These are phyloP conservation scores for Semnornis frantzii DNA, from an alignment of 2,113 vertebrate genomes.

Conservation along the genomic window DNA sequence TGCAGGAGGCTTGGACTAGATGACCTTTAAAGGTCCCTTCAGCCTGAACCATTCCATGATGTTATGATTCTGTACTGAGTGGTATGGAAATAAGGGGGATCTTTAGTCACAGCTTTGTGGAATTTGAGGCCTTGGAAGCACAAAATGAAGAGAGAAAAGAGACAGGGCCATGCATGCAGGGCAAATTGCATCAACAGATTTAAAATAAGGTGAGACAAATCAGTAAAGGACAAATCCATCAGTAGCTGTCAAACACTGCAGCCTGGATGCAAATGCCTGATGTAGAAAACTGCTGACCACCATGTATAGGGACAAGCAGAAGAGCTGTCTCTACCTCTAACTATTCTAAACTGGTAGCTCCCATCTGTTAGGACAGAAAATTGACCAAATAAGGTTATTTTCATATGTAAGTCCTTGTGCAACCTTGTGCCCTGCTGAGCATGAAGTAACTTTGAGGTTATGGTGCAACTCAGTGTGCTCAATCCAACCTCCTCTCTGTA, in stretches of 20 bases:
- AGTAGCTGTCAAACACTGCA: rapidly evolving
- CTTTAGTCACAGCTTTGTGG: rapidly evolving
- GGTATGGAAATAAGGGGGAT: not conserved
- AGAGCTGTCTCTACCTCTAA: not conserved
- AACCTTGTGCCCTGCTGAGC: too few species aligned
- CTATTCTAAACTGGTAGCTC: not conserved
- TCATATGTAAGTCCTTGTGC: not conserved
- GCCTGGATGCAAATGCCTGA: not conserved
- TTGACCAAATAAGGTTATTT: not conserved
- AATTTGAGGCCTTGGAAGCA: not conserved
- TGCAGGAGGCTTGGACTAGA: too few species aligned
- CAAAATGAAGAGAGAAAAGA: not conserved
- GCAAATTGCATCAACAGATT: not conserved
- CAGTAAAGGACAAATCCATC: not conserved
- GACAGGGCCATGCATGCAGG: not conserved
- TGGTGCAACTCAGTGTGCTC: too few species aligned
- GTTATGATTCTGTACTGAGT: too few species aligned
- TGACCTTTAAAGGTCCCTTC: too few species aligned
- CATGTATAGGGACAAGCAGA: not conserved
- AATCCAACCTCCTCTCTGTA: rapidly evolving
- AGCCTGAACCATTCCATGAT: too few species aligned
- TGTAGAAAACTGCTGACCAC: not conserved
- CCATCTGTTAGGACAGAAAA: not conserved
- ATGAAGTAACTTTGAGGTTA: not conserved
- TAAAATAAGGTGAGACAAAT: too few species aligned